A percentile compares a stretch with the other conserved stretches of the same genome.
phyloP scores from a whole-genome alignment of 92 coral and sea anemone species.

The Siderastrea siderea region DNA sequence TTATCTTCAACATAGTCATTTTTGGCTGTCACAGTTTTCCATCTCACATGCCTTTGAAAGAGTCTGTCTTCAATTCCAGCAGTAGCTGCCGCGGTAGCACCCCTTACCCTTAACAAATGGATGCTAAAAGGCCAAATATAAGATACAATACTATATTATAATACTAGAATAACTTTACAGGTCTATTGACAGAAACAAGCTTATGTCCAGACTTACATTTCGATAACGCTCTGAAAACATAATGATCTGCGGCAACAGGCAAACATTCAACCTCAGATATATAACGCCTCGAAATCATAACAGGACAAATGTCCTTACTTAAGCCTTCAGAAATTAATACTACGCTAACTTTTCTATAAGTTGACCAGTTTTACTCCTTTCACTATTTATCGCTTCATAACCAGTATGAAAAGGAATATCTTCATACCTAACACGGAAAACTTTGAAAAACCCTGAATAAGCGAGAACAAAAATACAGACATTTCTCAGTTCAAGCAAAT shows the following conservation, averaged over 20 bases:
- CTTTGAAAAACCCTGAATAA: slow-evolving; percentile 51
- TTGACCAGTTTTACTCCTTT: slow-evolving; percentile 49
- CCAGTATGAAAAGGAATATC: slow-evolving; percentile 45
- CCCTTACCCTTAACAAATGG: no score
- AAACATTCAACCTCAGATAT: slow-evolving; percentile 4
- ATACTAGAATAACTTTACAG: slow-evolving; percentile 55
- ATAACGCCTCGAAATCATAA: slow-evolving; percentile 27
- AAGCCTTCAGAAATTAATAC: slow-evolving; percentile 47
- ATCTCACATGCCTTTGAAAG: no score
- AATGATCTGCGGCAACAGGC: slow-evolving; percentile 5
- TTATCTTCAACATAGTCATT: no score
- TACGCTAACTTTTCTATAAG: slow-evolving; percentile 25
- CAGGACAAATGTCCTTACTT: slow-evolving; percentile 49
- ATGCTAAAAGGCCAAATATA: no score
- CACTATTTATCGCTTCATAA: slow-evolving; percentile 26
- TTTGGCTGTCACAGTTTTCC: no score
- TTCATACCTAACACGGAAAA: slow-evolving; percentile 53
- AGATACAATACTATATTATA: background rate
- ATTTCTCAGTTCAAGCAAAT: slow-evolving; percentile 55
- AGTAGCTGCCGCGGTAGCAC: no score
- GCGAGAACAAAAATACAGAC: slow-evolving; percentile 64
- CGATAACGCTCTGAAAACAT: slow-evolving; percentile 32
- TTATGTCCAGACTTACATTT: slow-evolving; percentile 47
- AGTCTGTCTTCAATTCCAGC: no score
- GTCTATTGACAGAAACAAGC: slow-evolving; percentile 45